phyloP scores from a whole-genome alignment of 2,888 invertebrate species.

The Nowickia ferox region DNA sequence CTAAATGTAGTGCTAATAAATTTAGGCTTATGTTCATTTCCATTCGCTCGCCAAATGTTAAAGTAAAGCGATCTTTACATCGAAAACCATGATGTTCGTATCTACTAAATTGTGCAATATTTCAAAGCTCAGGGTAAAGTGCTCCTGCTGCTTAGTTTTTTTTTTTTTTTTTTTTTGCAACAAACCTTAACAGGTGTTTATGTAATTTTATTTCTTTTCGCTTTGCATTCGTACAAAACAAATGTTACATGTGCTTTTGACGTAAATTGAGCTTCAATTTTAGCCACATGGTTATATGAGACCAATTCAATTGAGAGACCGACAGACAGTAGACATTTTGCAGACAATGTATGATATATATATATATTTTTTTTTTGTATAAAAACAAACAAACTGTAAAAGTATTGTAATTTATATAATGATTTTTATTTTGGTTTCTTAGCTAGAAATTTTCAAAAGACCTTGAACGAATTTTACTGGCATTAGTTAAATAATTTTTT shows the following conservation, averaged over 20 bases:
- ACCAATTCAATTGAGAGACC: constrained; percentile 4
- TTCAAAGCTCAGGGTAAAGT: not conserved
- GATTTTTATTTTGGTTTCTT: not conserved
- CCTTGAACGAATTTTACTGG: constrained; percentile 61
- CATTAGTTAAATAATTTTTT: constrained; percentile 24
- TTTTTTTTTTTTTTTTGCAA: constrained; percentile 25
- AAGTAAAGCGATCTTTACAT: no score
- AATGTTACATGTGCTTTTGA: constrained; percentile 25
- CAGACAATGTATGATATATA: constrained; percentile 2
- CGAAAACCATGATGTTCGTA: not conserved
- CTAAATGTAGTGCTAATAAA: no score
- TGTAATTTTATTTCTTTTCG: constrained; percentile 22
- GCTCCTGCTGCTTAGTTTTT: not conserved
- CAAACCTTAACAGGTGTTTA: constrained; percentile 60
- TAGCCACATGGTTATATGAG: constrained; percentile 42
- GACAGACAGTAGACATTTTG: constrained; percentile 32
- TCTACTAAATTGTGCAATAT: constrained; percentile 9
- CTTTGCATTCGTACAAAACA: not conserved
- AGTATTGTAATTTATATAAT: constrained; percentile 7
- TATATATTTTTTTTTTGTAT: not conserved
- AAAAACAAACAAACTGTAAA: not conserved
- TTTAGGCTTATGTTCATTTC: no score
- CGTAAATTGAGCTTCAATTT: constrained; percentile 19
- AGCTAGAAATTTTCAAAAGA: not conserved
- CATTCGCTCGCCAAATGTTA: no score